Evolutionary conservation across 1,140 invertebrate species (phyloP), one percentile per base, ranked within the genome.

Genomic region (Solen grandis): DNA sequence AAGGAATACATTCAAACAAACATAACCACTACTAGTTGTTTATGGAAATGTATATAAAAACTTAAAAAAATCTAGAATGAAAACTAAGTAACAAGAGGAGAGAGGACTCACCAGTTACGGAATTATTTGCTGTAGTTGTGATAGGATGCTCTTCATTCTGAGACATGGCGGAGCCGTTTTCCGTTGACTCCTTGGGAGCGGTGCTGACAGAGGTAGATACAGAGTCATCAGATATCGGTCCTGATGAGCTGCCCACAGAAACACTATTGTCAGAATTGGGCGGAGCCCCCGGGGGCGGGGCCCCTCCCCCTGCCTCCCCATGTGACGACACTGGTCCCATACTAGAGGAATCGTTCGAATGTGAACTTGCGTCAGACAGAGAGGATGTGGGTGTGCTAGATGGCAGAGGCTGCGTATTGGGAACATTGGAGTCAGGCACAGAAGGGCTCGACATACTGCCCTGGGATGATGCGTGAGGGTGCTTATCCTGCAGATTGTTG

Each of bases 401-500:
- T 31, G 82, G 84, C 29, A 83, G 81, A 25, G 70, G 78, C 29
- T 84, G 83, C 31, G 68, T 65, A 57, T 84, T 72, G 27, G 81
- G 38, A n/a, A n/a, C n/a, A n/a, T n/a, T n/a, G n/a, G n/a, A n/a
- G 19, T 74, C 74, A 16, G 82, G 70, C 72, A 85, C 57, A 13
- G 81, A 74, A 19, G 85, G 74, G 59, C 74, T 76, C 13, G 60
- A 46, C 60, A 76, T 65, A n/a, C 59, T 41, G 46, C 55, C 66
- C 35, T 76, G 60, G 19, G 74, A 63, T 25, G 74, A 76, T 14
- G 59, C 60, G 35, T 46, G 65, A 29, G 74, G 66, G 57, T 70
- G 55, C 50, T 54, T 54, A n/a, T n/a, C n/a, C n/a, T n/a, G n/a
- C 46, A 70, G 57, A 76, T 60, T 76, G 62, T 76, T 65, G 52